A percentile compares a stretch with the other conserved stretches of the same genome.
phyloP scores from a whole-genome alignment of 1,140 invertebrate species.

The Asobara japonica region DNA sequence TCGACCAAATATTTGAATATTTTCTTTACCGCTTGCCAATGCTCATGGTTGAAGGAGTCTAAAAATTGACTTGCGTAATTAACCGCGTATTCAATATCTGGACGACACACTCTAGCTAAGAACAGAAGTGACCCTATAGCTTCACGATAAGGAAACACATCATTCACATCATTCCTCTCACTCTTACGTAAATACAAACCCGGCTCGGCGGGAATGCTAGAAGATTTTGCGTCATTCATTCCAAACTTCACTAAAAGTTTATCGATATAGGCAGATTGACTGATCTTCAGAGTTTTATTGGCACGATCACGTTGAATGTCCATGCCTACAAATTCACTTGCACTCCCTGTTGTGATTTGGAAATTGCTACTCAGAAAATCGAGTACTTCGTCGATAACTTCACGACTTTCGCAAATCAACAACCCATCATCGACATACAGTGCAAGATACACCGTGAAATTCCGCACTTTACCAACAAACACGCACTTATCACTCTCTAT shows the following conservation, averaged over 20 bases:
- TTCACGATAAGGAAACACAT: constrained; percentile 48
- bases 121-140: constrained; percentile 57
- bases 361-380: constrained; percentile 40
- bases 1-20: no score
- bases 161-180: constrained; percentile 40
- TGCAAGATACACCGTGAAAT: no score
- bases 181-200: no score
- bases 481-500: not conserved
- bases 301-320: constrained; percentile 43
- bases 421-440: no score
- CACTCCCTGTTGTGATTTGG: constrained; percentile 39
- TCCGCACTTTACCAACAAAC: not conserved
- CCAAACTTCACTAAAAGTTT: no score
- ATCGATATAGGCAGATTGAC: no score
- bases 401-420: no score
- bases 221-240: no score
- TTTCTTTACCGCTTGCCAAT: no score
- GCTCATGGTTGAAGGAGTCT: no score
- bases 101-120: constrained; percentile 50
- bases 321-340: constrained; percentile 42
- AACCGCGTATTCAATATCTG: constrained; percentile 58
- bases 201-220: no score
- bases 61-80: not conserved
- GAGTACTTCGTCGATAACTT: constrained; percentile 38
- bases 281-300: constrained; percentile 36